These are phyloP conservation scores for Aythya baeri DNA, from an alignment of 2,113 vertebrate genomes.

Conservation along the genomic window DNA sequence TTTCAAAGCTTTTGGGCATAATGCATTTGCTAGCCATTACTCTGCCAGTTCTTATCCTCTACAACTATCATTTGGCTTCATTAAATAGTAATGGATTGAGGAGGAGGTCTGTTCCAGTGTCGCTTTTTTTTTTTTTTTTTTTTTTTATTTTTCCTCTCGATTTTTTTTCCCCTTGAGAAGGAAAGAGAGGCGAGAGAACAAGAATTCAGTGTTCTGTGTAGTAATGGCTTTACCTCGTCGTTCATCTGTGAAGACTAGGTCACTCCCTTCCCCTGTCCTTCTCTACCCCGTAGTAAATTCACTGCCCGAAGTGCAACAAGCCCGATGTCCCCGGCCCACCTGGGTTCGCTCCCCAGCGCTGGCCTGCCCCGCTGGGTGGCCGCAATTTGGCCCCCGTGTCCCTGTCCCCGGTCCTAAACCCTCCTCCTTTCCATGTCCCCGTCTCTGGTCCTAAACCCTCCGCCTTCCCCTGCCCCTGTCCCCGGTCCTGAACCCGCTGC, in stretches of 20 bases:
- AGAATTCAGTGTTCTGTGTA: not conserved
- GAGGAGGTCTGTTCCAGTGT: not conserved
- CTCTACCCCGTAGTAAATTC: not conserved
- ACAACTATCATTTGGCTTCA: not conserved
- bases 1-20: not conserved
- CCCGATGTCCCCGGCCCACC: not conserved
- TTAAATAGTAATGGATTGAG: conserved; percentile 14
- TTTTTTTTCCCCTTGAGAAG: not conserved
- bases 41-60: not conserved
- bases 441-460: not conserved
- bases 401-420: not conserved
- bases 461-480: not conserved
- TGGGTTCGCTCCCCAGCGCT: not conserved
- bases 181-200: not conserved
- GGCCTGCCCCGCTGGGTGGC: no score
- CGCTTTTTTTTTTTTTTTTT: not conserved
- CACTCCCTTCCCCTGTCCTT: not conserved
- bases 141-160: not conserved
- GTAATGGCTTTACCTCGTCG: not conserved
- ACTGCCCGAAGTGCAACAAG: not conserved
- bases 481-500: not conserved
- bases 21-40: not conserved
- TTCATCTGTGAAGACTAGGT: not conserved
- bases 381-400: no score
- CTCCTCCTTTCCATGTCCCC: not conserved